phyloP scores from a whole-genome alignment of 2,797 vertebrate species.

The Cottoperca gobio region DNA sequence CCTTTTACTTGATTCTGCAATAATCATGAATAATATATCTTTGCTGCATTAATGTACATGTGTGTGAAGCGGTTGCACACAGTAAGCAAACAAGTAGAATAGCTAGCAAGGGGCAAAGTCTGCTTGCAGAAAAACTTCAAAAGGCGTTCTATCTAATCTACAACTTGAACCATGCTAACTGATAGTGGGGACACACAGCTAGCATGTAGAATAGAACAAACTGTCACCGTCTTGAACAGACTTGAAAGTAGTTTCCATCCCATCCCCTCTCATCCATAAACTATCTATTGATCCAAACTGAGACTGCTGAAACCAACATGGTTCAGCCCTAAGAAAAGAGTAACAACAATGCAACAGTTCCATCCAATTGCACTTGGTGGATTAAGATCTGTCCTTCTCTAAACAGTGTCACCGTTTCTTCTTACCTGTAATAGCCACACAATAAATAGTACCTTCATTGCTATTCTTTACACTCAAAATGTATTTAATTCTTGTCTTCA shows the following conservation, averaged over 20 bases:
- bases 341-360: conserved; percentile 5
- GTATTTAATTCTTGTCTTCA: neutral
- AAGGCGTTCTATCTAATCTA: conserved; percentile 84
- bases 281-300: neutral
- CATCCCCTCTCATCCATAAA: conserved; percentile 3
- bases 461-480: conserved; percentile 1
- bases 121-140: conserved; percentile 79
- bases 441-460: neutral
- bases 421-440: conserved; percentile 14
- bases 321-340: conserved; percentile 1
- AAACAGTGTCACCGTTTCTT: neutral
- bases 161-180: conserved; percentile 65
- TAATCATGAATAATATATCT: conserved; percentile 18
- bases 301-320: neutral
- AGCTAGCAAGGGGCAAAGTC: conserved; percentile 83
- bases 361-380: neutral
- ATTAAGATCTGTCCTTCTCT: conserved; percentile 2
- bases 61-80: conserved; percentile 58
- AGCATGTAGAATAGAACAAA: conserved; percentile 26
- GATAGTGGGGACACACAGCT: conserved; percentile 57
- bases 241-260: neutral
- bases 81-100: conserved; percentile 77
- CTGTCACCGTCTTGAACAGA: conserved; percentile 22
- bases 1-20: conserved; percentile 52
- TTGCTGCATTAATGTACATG: conserved; percentile 15